phyloP scores from a whole-genome alignment of 2,888 invertebrate genomes.

The Catocala sponsa region DNA sequence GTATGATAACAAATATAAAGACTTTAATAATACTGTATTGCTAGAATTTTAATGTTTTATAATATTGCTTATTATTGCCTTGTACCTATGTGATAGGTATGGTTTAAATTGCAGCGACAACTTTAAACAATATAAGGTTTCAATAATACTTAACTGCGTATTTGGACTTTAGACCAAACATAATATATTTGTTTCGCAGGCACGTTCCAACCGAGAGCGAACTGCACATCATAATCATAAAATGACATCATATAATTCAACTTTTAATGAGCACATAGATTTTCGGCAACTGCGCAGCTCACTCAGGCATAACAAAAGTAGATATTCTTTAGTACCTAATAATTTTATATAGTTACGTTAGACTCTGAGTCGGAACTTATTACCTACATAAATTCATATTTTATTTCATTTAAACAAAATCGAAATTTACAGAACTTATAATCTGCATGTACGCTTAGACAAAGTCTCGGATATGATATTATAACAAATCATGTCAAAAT shows the following conservation, averaged over 20 bases:
- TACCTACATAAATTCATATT: too few relatives aligned
- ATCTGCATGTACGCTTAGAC: too few relatives aligned
- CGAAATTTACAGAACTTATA: too few relatives aligned
- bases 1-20: too few relatives aligned
- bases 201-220: slow-evolving; percentile 6
- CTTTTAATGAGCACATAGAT: background rate
- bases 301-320: too few relatives aligned
- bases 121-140: slow-evolving; percentile 11
- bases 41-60: background rate
- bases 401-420: too few relatives aligned
- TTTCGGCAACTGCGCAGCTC: background rate
- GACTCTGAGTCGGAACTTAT: too few relatives aligned
- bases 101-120: background rate
- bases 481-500: too few relatives aligned
- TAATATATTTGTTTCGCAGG: slow-evolving; percentile 6
- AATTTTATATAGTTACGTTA: too few relatives aligned
- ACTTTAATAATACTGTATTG: too few relatives aligned
- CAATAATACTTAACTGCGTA: slow-evolving; percentile 2
- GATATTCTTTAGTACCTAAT: too few relatives aligned
- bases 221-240: slow-evolving; percentile 1
- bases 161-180: slow-evolving; percentile 5
- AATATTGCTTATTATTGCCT: background rate
- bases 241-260: slow-evolving; percentile 2
- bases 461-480: too few relatives aligned
- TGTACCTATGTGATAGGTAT: background rate